Evolutionary conservation across 2,797 vertebrate species (phyloP).

Genomic region (Oreortyx pictus): DNA sequence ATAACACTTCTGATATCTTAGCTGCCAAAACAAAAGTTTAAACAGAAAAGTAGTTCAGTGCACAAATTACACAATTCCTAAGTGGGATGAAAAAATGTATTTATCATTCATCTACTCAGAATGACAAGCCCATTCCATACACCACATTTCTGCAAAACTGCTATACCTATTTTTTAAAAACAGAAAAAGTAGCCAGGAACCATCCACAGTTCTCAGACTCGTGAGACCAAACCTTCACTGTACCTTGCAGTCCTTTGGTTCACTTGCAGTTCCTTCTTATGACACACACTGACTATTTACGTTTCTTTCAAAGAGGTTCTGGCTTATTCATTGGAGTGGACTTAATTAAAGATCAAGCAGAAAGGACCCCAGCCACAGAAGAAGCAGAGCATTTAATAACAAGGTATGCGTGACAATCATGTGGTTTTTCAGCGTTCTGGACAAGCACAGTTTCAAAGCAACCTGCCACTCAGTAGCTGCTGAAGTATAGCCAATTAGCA

Average conservation of each 20-base stretch:
- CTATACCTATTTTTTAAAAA: not conserved
- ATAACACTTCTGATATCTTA: not conserved
- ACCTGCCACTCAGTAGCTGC: not conserved
- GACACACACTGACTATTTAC: not conserved
- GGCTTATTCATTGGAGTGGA: conserved; percentile 94
- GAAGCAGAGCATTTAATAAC: conserved; percentile 83
- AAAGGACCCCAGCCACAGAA: conserved; percentile 87
- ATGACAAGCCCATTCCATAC: not conserved
- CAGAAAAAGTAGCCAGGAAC: not conserved
- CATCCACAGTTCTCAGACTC: not conserved
- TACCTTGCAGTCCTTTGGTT: not conserved
- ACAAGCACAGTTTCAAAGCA: not conserved
- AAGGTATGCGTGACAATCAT: conserved; percentile 76
- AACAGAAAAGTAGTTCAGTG: not conserved
- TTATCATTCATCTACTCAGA: not conserved
- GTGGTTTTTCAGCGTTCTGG: not conserved
- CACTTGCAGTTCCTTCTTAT: not conserved
- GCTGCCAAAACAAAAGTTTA: not conserved
- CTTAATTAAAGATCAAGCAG: conserved; percentile 85
- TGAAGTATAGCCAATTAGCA: not conserved
- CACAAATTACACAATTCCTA: not conserved
- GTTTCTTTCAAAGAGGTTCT: conserved; percentile 82
- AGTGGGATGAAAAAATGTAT: not conserved
- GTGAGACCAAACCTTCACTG: not conserved
- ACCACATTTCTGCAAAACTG: not conserved